Conservation (phyloP, 1,140 invertebrate genomes). For the Atta colombica region DNA sequence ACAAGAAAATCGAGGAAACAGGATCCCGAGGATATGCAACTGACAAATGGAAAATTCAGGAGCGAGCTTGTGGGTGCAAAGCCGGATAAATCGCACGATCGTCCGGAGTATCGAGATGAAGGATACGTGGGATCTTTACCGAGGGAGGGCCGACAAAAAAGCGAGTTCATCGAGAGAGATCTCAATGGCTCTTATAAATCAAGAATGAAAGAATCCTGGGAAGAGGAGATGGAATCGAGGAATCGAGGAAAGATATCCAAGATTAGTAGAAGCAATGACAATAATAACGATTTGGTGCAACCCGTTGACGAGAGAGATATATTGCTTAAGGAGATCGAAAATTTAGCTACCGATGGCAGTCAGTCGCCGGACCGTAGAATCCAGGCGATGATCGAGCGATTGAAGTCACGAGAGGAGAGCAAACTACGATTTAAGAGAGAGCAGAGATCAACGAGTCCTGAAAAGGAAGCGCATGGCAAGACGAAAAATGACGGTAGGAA, state of each 20-base stretch:
- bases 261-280: conserved; percentile 18
- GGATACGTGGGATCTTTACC: conserved; percentile 52
- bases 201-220: conserved; percentile 51
- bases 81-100: conserved; percentile 57
- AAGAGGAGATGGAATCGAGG: conserved; percentile 44
- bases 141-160: conserved; percentile 37
- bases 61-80: conserved; percentile 60
- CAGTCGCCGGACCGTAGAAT: conserved; percentile 72
- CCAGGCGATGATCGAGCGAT: conserved; percentile 72
- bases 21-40: conserved; percentile 52
- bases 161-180: conserved; percentile 60
- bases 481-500: conserved; percentile 55
- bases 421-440: conserved; percentile 61
- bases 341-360: conserved; percentile 57
- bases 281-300: conserved; percentile 3
- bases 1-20: conserved; percentile 52
- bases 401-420: conserved; percentile 68
- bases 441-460: conserved; percentile 55
- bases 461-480: conserved; percentile 44
- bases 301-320: conserved; percentile 64
- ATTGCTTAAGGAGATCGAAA: conserved; percentile 66
- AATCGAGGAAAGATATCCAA: conserved; percentile 42
- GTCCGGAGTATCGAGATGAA: conserved; percentile 33
- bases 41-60: conserved; percentile 58
- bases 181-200: conserved; percentile 33